Base-by-base conservation (phyloP, 1,140 invertebrate genomes). In the Drosophila tristis region DNA sequence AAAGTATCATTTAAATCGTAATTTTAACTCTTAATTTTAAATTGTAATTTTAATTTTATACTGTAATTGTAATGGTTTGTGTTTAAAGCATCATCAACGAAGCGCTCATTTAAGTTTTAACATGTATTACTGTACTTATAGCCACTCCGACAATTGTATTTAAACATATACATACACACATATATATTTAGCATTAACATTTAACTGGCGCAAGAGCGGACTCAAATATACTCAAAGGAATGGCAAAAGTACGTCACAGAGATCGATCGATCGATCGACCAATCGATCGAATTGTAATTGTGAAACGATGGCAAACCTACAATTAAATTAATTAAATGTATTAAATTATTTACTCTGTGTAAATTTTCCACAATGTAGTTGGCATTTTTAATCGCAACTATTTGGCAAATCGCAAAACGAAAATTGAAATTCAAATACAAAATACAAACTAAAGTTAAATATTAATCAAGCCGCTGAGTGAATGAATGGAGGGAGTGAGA, bases 81-180 rank as follows among this genome's bases (percentile, higher is more conserved):
- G 44, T 55, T 56, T 53, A 56, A 75, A 44, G 73, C 53, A 82
- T 66, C 82, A 68, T 71, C 82, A 68, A 75, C 62, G 53, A 66
- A 78, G 70, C 54, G 77, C 78, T 86, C 74, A 86, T 85, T 86
- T 85, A 85, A 87, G 82, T 85, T 85, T 81, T 81, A 87, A 81
- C 56, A 49, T 78, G 81, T 85, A 85, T 80, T 80, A 35, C 76
- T 87, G 81, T 85, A 85, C 82, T 85, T 85, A 87, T 78, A 78
- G 42, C 44, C 59, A 75, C 60, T 63, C 56, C 53, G 50, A 58
- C 54, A 66, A 74, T 71, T 74, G 71, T 74, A 78, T 54, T 58
- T 65, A 78, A 65, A 77, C 39, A 55, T 67, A 86, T 58, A 62
- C 65, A 64, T 55, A 51, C 31, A 59, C 55, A 51, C 23, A 66